Conservation (phyloP, 2,797 vertebrate species). For the Syngnathus rostellatus region DNA sequence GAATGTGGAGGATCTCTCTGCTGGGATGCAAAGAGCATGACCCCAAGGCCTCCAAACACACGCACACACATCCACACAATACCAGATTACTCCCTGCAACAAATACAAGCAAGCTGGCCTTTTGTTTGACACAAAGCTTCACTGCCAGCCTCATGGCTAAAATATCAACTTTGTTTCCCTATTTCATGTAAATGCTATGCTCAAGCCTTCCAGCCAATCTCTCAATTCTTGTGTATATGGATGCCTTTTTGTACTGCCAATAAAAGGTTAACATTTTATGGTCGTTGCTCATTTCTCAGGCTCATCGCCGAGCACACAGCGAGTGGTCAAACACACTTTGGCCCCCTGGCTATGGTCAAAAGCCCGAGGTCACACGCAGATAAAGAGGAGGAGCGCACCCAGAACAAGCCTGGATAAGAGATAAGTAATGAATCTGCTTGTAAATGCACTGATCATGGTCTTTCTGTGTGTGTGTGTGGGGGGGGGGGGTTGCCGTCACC, state of each 20-base stretch:
- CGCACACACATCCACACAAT: slow-evolving; percentile 25
- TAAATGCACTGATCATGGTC: slow-evolving; percentile 31
- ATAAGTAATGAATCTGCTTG: slow-evolving; percentile 49
- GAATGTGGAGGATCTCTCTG: slow-evolving; percentile 65
- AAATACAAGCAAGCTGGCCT: slow-evolving; percentile 24
- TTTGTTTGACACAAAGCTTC: slow-evolving; percentile 23
- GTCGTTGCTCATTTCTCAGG: slow-evolving; percentile 41
- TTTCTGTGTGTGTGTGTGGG: not conserved
- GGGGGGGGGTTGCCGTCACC: not conserved
- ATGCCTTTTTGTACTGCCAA: slow-evolving; percentile 26
- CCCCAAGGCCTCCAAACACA: slow-evolving; percentile 51
- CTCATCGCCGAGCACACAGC: slow-evolving; percentile 27
- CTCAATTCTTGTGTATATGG: slow-evolving; percentile 8
- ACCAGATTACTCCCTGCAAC: slow-evolving; percentile 38
- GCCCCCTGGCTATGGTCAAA: slow-evolving; percentile 23
- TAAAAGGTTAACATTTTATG: slow-evolving; percentile 32
- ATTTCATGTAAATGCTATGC: not conserved
- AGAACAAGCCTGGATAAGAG: slow-evolving; percentile 42
- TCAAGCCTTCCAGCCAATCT: not conserved
- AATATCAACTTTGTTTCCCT: not conserved
- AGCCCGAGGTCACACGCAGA: slow-evolving; percentile 54
- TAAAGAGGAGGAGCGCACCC: slow-evolving; percentile 40
- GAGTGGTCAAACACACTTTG: slow-evolving; percentile 56
- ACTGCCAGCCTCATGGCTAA: slow-evolving; percentile 3
- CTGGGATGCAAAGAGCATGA: slow-evolving; percentile 63